These are phyloP conservation scores for Leptopilina clavipes DNA, from an alignment of 1,140 invertebrate genomes.

Conservation along the genomic window DNA sequence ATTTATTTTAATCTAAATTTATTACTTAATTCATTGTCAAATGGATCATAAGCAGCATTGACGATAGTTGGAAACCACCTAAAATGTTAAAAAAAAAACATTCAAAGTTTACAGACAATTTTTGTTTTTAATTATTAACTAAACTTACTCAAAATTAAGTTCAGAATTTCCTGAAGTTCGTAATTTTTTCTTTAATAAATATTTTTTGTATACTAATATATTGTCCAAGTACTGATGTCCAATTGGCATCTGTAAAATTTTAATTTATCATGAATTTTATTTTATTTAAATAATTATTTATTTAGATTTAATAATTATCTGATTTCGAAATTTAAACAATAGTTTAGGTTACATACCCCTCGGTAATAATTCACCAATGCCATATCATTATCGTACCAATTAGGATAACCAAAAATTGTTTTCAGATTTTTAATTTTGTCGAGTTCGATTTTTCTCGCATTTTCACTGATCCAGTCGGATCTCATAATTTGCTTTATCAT, in stretches of 20 bases:
- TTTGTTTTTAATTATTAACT: slow-evolving; percentile 17
- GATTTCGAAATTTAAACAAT: background rate
- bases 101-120: too few relatives aligned
- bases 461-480: slow-evolving; percentile 78
- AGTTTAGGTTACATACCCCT: slow-evolving; percentile 67
- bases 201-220: slow-evolving; percentile 43
- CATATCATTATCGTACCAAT: slow-evolving; percentile 77
- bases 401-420: slow-evolving; percentile 81
- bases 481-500: slow-evolving; percentile 39
- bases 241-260: slow-evolving; percentile 44
- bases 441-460: slow-evolving; percentile 75
- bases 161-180: slow-evolving; percentile 26
- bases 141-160: background rate
- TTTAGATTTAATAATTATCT: background rate
- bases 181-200: background rate
- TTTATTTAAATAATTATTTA: background rate
- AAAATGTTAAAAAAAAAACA: background rate
- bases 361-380: slow-evolving; percentile 71
- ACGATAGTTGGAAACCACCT: slow-evolving; percentile 78
- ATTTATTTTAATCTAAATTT: slow-evolving; percentile 44
- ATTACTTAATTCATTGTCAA: slow-evolving; percentile 82
- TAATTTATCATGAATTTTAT: background rate
- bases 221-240: slow-evolving; percentile 52
- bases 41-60: slow-evolving; percentile 81
- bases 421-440: slow-evolving; percentile 78